Base-by-base conservation (phyloP, 2,888 invertebrate species). In the Trissonchulus latispiculum region DNA sequence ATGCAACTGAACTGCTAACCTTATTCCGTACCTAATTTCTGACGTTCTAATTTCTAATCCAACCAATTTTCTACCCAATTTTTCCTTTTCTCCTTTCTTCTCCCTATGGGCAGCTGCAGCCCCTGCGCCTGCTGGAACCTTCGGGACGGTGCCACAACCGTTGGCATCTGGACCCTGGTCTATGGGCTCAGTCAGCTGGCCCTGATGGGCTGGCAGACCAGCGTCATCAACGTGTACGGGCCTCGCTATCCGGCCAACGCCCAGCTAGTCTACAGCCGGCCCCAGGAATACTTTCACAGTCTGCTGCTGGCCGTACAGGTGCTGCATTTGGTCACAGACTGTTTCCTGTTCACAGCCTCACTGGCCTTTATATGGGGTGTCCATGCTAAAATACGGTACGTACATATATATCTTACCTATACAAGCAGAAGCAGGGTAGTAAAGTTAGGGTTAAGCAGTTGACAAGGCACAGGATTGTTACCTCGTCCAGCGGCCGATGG, bases 121-220 rank as follows among this genome's bases (percentile, higher is more conserved):
- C 31, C 69, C 3, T 33, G 69, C 69, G n/a, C 35, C 69, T 68
- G 69, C 36, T 68, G 69, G 69, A 68, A 23, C 23, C 33, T 68
- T 23, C 8, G n/a, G 36, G 69, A 68, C 69, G 69, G 69, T 36
- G 69, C 69, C 3, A 33, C 33, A 3, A 68, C 32, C 33, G 69
- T 36, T 3, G 69, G 36, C 33, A 68, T 68, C n/a, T 68, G 69
- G 69, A 31, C 69, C 3, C 33, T 36, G 36, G 69, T 68, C 31
- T 68, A 68, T 36, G 28, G 35, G 33, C 36, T 36, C 3, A 36
- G 35, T n/a, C 69, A 68, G 36, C 2, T 68, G 2, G 69, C 69
- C 35, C 36, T 68, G 69, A 36, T 68, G n/a, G 69, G 69, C 33
- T 68, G 69, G 69, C 69, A 68, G 36, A 68, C 69, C n/a, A 68